Percentiles rank a stretch among this genome's conserved stretches.
These are phyloP conservation scores for Hylomyscus alleni DNA, from an alignment of 2,797 vertebrate species.

Conservation along the genomic window DNA sequence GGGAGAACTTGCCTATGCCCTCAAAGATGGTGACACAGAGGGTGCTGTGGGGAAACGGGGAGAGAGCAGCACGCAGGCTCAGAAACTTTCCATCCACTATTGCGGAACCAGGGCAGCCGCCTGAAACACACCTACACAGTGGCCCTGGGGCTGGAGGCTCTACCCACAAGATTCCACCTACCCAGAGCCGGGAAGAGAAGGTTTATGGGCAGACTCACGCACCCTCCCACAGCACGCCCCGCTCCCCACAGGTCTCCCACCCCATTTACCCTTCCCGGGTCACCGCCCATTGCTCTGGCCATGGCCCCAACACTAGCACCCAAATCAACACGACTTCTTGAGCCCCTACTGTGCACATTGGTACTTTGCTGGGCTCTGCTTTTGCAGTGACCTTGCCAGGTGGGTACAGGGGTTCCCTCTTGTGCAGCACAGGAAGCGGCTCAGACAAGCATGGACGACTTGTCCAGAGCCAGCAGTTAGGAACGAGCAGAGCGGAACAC, in stretches of 20 bases:
- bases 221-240: rapidly evolving
- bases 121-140: background rate
- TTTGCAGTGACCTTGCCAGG: background rate
- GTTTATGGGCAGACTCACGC: rapidly evolving
- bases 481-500: background rate
- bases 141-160: background rate
- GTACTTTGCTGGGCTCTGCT: background rate
- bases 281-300: rapidly evolving
- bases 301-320: background rate
- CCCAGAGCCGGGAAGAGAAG: background rate
- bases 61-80: background rate
- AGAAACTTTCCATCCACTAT: background rate
- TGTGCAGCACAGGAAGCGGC: background rate
- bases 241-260: background rate
- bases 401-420: background rate
- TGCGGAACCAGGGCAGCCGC: background rate
- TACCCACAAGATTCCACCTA: no score
- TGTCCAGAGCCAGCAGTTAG: background rate
- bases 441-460: background rate
- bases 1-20: rapidly evolving
- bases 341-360: background rate
- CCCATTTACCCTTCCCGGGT: rapidly evolving
- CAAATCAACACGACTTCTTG: rapidly evolving
- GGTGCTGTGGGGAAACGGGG: background rate
- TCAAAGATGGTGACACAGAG: background rate